Conservation (phyloP, 2,888 invertebrate genomes). For the Leuctra nigra region DNA sequence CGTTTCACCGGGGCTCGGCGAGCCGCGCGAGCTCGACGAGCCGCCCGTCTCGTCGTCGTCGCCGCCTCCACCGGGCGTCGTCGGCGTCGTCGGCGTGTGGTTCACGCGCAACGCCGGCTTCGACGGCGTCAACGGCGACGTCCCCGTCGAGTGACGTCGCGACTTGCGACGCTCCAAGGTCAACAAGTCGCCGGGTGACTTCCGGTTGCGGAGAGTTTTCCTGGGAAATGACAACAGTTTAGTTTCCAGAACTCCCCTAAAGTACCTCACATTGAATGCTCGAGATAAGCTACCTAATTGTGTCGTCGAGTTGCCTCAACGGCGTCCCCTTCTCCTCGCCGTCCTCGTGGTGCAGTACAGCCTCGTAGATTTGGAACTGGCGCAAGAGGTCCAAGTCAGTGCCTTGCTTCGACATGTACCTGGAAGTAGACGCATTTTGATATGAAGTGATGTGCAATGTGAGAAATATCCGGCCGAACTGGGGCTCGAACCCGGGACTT, state of each 20-base stretch:
- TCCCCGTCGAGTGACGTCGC: conserved; percentile 64
- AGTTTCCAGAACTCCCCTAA: too few relatives aligned
- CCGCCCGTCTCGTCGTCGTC: conserved; percentile 45
- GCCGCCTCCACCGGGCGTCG: conserved; percentile 38
- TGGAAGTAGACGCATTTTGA: too few relatives aligned
- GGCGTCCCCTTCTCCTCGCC: conserved; percentile 66
- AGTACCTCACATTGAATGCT: too few relatives aligned
- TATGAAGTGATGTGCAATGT: too few relatives aligned
- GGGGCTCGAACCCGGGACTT: too few relatives aligned
- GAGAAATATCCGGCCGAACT: too few relatives aligned
- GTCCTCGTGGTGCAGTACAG: conserved; percentile 83
- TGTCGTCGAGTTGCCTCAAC: conserved; percentile 49
- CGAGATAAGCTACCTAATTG: conserved; percentile 49
- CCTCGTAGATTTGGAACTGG: conserved; percentile 93
- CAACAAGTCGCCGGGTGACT: conserved; percentile 49
- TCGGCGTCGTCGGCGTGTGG: conserved; percentile 32
- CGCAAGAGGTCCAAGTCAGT: conserved; percentile 88
- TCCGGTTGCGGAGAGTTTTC: conserved; percentile 65
- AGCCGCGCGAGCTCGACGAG: conserved; percentile 52
- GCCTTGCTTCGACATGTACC: conserved; percentile 84
- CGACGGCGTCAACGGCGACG: conserved; percentile 46
- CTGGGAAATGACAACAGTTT: too few relatives aligned
- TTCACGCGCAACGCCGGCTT: conserved; percentile 37
- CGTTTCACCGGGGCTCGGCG: conserved; percentile 41
- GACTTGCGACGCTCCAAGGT: conserved; percentile 68